Evolutionary conservation across 37 sponge, comb jelly and placozoan genomes (phyloP), one percentile per base, ranked within the genome.

Genomic region (Aphrocallistes beatrix): DNA sequence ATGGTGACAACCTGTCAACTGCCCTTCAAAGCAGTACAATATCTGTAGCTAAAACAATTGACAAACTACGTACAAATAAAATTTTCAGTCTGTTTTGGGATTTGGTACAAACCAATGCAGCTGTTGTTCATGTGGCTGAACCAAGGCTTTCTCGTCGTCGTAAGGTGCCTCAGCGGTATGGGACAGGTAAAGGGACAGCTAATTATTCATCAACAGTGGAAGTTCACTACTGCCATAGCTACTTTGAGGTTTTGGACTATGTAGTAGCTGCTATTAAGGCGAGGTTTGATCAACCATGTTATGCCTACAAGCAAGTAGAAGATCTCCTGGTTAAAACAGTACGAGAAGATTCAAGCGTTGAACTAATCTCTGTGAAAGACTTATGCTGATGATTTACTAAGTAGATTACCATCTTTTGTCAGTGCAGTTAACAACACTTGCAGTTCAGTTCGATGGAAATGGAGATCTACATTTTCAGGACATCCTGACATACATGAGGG

Each of bases 201-300:
- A 23, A 36, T 36, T 36, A 37, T 8, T 39, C 0, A 21, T 39
- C 0, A 19, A 6, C 81, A 37, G 40, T 6, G 0, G 81, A 81
- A 36, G 13, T 17, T 13, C 28, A 25, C 30, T 86, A 86, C 81
- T 19, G 86, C 1, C 81, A 60, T 32, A 69, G 38, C 19, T 86
- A 38, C 86, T 86, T 36, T 37, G 39, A 60, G 28, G 86, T 36
- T 0, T 0, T 75, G 0, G 81, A 86, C 81, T 6, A 0, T 37
- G 40, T 36, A 0, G 0, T 86, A 3, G 23, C 81, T 1, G 32
- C 81, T 34, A 86, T 86, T 42, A 0, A 32, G 17, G 0, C 1
- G 0, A 0, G 86, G 40, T 81, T 86, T 86, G 81, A 86, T 16
- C 81, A 86, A 38, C 39, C 86, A 38, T 25, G 86, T 0, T 86